Percentiles rank a stretch among this genome's conserved stretches.
Conservation (phyloP, 2,113 vertebrate species). For the Gambusia holbrooki region DNA sequence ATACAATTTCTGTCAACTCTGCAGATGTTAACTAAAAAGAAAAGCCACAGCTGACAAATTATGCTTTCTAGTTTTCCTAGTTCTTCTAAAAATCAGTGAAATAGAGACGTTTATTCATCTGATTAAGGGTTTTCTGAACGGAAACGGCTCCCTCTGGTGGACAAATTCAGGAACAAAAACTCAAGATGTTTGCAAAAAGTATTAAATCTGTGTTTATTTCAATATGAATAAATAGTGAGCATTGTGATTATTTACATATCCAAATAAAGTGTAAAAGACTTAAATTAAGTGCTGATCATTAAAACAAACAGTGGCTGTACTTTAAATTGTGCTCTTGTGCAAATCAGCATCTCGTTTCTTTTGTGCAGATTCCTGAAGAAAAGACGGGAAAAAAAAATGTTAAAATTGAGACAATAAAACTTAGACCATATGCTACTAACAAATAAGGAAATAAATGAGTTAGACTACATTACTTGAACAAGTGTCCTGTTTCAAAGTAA, state of each 20-base stretch:
- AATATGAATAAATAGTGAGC: slow-evolving; percentile 65
- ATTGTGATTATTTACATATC: slow-evolving; percentile 57
- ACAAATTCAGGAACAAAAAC: neutral
- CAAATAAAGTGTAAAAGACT: slow-evolving; percentile 39
- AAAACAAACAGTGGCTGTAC: slow-evolving; percentile 46
- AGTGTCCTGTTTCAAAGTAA: too few relatives aligned
- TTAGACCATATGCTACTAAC: neutral
- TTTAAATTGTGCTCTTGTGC: slow-evolving; percentile 62
- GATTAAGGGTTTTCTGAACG: too few relatives aligned
- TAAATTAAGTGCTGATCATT: slow-evolving; percentile 37
- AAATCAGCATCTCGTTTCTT: slow-evolving; percentile 76
- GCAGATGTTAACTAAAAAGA: too few relatives aligned
- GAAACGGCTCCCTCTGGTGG: slow-evolving; percentile 51
- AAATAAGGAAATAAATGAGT: neutral
- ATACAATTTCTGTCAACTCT: too few relatives aligned
- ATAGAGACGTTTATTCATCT: too few relatives aligned
- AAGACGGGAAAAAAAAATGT: neutral
- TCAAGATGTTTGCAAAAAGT: neutral
- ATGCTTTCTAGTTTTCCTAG: too few relatives aligned
- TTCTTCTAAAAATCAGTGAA: too few relatives aligned
- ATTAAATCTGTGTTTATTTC: slow-evolving; percentile 69
- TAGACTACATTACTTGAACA: neutral
- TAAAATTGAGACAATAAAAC: neutral
- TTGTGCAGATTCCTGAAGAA: slow-evolving; percentile 66
- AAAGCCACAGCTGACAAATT: too few relatives aligned